Base-by-base conservation (phyloP, 2,113 vertebrate genomes). In the Hypanus sabinus region DNA sequence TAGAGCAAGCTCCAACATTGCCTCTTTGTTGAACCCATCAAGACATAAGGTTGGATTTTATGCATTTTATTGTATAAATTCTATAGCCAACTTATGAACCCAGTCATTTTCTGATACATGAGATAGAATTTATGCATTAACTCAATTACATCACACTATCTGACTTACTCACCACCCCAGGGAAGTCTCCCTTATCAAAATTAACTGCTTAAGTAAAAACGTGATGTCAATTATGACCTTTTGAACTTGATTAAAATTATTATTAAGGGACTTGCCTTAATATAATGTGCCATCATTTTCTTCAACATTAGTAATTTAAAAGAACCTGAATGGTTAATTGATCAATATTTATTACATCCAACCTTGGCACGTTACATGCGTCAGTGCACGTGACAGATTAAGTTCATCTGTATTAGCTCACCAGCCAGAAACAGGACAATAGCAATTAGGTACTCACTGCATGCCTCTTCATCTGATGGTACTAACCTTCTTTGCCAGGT, bases 371-470 rank as follows among this genome's bases (percentile, higher is more conserved):
- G 68, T 30, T 27, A 73, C 71, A 12, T 93, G 91, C 91, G 55
- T 38, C 91, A 93, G 55, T 73, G 68, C 91, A 75, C 24, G 2
- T 93, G 71, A 38, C 91, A 73, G 91, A 75, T 73, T 75, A 55
- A 93, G 18, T 73, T 75, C 91, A 75, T 93, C 70, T 93, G 91
- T 93, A 73, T 93, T 93, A 71, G 73, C 73, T 93, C 91, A 75
- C 36, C 38, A 93, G 68, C 68, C 70, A 73, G 68, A 55, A 73
- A 93, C 68, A 93, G 11, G 70, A 93, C 27, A 70, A 93, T 46
- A 75, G 38, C 91, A 93, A 93, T 93, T 93, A 93, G 68, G 73
- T 62, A 30, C 70, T 93, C 33, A 6, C 33, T 92, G 46, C 55
- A 87, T n/a, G 91, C 55, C 70, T 93, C 30, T 73, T 93, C 91